Conservation (phyloP, 2,113 vertebrate genomes). For the Vulpes vulpes region DNA sequence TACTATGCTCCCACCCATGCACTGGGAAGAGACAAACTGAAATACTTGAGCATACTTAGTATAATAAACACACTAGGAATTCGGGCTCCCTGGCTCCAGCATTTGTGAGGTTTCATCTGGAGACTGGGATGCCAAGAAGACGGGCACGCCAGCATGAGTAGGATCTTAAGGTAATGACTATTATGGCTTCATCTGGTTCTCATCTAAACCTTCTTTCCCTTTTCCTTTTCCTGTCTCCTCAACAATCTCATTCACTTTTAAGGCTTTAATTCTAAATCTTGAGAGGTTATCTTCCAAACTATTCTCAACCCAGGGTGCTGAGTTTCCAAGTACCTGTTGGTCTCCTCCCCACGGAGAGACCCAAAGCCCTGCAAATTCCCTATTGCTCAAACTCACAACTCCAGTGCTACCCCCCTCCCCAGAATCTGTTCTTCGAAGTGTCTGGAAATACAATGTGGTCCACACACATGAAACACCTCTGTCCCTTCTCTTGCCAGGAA, state of each 20-base stretch:
- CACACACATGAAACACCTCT: background rate
- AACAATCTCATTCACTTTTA: background rate
- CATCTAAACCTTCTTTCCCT: background rate
- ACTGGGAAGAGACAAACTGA: background rate
- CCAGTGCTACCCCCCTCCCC: background rate
- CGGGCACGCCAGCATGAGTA: background rate
- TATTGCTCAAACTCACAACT: background rate
- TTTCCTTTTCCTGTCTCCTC: background rate
- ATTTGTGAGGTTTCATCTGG: background rate
- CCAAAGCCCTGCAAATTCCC: background rate
- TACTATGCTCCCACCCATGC: background rate
- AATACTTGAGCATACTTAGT: background rate
- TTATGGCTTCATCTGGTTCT: background rate
- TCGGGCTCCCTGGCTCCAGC: background rate
- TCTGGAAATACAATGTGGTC: background rate
- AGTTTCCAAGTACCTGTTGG: background rate
- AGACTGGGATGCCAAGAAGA: background rate
- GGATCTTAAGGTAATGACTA: background rate
- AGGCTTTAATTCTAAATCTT: background rate
- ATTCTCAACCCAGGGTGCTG: background rate
- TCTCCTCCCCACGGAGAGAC: background rate
- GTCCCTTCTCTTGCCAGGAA: background rate
- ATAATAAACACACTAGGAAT: background rate
- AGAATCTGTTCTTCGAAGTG: background rate
- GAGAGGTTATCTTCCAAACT: constrained; percentile 1